phyloP scores from a whole-genome alignment of 1,140 invertebrate species.

The Triops cancriformis region DNA sequence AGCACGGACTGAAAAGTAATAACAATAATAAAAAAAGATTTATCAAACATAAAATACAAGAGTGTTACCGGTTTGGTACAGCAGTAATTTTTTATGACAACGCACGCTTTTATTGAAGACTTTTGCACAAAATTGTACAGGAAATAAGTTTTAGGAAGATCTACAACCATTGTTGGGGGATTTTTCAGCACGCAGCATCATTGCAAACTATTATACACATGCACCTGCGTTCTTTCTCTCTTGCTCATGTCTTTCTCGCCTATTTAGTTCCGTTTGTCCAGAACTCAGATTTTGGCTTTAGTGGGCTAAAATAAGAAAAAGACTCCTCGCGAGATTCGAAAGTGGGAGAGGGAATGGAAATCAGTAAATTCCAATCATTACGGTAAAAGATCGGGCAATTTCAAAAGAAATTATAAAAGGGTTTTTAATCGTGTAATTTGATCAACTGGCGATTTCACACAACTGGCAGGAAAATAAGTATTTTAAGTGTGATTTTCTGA shows the following conservation, averaged over 20 bases:
- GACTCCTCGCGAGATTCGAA: neutral
- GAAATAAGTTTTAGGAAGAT: constrained; percentile 11
- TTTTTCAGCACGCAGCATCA: constrained; percentile 10
- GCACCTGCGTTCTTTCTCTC: neutral
- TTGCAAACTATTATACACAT: neutral
- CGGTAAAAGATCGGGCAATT: too few relatives aligned
- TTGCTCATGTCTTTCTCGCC: neutral
- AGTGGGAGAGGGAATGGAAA: neutral
- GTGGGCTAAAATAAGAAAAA: neutral
- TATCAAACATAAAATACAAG: neutral
- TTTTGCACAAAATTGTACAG: constrained; percentile 14
- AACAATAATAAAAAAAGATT: neutral
- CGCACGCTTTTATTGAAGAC: constrained; percentile 13
- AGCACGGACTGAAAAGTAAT: neutral
- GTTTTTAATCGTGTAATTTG: too few relatives aligned
- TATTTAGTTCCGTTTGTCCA: neutral
- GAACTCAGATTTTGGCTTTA: neutral
- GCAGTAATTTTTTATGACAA: neutral
- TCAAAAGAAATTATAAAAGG: too few relatives aligned
- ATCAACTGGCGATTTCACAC: too few relatives aligned
- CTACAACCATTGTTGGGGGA: constrained; percentile 8
- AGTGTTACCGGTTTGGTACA: neutral
- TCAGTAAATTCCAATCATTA: neutral
- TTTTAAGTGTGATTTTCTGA: neutral
- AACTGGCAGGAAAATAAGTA: neutral